Evolutionary conservation across 2,797 vertebrate genomes (phyloP), one percentile per base, ranked within the genome.

Genomic region (Fundulus diaphanus): DNA sequence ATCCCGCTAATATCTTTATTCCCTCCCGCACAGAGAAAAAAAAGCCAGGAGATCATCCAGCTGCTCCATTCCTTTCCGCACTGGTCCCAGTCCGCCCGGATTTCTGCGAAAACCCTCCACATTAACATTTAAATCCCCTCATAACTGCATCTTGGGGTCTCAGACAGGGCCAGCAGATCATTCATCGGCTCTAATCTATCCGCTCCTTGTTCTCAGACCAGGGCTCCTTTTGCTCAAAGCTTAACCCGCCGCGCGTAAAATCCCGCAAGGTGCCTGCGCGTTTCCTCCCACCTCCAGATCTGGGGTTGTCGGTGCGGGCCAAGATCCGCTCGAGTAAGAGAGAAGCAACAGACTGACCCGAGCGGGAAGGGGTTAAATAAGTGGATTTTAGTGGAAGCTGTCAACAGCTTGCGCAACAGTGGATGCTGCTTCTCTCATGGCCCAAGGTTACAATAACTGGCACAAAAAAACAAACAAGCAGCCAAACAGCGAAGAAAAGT

Each of bases 131-230:
- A 88, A 93, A 91, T 88, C 89, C 89, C 77, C 86, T 87, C 90
- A 87, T 87, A 89, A 88, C 87, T 84, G 79, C 85, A 79, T 90
- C 89, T 85, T 88, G 88, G 90, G 90, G 89, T 86, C 83, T 89
- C 87, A 90, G 90, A 92, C 87, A 87, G 89, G 87, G 82, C 87
- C 87, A 79, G 83, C 24, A 87, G 86, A 94, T 93, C 85, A 92
- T 92, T 93, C 92, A 91, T 90, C 90, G 83, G 84, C 29, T 24
- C 86, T 92, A 86, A 94, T 93, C 91, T 92, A 90, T 93, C 88
- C 89, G 88, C 87, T 92, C 87, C 90, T 91, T 90, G 90, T 89
- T 90, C 90, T 81, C 86, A 72, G 88, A 85, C 82, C 74, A 24
- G 73, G 82, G 49, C 22, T 85, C 90, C 89, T 91, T n/a, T n/a